phyloP scores from a whole-genome alignment of 2,888 invertebrate species.

The Dichetophora obliterata region DNA sequence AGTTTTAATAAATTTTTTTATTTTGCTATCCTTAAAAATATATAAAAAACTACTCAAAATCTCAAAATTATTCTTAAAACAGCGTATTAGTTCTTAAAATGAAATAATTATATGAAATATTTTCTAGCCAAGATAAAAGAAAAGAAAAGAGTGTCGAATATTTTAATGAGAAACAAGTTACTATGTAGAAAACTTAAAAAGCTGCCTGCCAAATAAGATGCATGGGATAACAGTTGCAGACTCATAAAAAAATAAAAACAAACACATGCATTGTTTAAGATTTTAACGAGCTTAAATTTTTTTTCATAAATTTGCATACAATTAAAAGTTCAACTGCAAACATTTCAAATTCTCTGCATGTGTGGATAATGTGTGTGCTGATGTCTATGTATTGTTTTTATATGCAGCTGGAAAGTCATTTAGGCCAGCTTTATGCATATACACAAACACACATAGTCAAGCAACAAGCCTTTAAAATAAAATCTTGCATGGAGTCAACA shows the following conservation, averaged over 20 bases:
- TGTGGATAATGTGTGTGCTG: neutral
- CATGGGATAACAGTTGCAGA: too few species aligned
- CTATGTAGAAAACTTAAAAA: neutral
- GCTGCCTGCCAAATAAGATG: neutral
- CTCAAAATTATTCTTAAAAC: too few species aligned
- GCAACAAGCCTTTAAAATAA: neutral
- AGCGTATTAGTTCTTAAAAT: too few species aligned
- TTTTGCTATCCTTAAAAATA: too few species aligned
- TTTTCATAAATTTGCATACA: neutral
- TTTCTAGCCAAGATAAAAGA: too few species aligned
- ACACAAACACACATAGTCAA: neutral
- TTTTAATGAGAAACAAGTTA: too few species aligned
- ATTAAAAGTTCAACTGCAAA: conserved; percentile 1
- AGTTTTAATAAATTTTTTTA: too few species aligned
- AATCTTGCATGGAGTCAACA: neutral
- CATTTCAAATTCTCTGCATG: neutral
- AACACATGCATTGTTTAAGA: conserved; percentile 2
- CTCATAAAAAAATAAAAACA: neutral
- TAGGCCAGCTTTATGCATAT: neutral
- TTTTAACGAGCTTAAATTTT: neutral
- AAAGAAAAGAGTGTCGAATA: too few species aligned
- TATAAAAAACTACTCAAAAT: too few species aligned
- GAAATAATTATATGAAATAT: too few species aligned
- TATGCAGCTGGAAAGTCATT: neutral
- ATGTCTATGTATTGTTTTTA: neutral